Conservation (phyloP, 2,888 invertebrate species). For the Ptychoptera albimana region DNA sequence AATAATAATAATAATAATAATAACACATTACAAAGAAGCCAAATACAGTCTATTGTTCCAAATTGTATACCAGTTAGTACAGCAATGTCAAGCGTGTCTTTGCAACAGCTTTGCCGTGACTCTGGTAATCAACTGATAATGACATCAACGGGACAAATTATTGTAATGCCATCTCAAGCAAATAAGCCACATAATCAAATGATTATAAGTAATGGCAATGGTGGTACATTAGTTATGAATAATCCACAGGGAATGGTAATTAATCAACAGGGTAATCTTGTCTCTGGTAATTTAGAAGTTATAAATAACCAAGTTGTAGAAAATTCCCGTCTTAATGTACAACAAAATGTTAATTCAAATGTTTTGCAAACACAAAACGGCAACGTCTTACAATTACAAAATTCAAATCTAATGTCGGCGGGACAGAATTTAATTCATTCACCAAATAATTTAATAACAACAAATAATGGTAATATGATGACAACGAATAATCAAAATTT, state of each 20-base stretch:
- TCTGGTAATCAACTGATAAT: constrained; percentile 26
- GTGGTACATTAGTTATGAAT: constrained; percentile 6
- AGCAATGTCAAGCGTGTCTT: constrained; percentile 14
- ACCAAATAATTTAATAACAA: constrained; percentile 7
- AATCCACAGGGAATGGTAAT: constrained; percentile 9
- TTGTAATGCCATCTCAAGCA: constrained; percentile 22
- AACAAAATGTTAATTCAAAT: constrained; percentile 6
- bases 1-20: constrained; percentile 14
- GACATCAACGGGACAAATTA: constrained; percentile 29
- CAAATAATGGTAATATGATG: background rate
- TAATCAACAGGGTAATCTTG: constrained; percentile 4
- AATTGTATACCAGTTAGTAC: constrained; percentile 15
- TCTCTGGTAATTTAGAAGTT: constrained; percentile 8
- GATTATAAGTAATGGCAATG: constrained; percentile 12
- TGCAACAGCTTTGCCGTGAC: constrained; percentile 20
- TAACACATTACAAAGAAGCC: constrained; percentile 14
- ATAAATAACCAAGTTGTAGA: constrained; percentile 4
- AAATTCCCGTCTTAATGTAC: constrained; percentile 4
- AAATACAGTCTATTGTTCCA: constrained; percentile 10
- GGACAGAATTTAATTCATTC: constrained; percentile 10
- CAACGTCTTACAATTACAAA: constrained; percentile 14
- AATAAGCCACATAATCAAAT: constrained; percentile 12
- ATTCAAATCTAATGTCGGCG: constrained; percentile 10
- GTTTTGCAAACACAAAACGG: constrained; percentile 9
- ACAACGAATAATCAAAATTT: constrained; percentile 9